These are phyloP conservation scores for Pseudococcus longispinus DNA, from an alignment of 2,888 invertebrate genomes.

Conservation along the genomic window DNA sequence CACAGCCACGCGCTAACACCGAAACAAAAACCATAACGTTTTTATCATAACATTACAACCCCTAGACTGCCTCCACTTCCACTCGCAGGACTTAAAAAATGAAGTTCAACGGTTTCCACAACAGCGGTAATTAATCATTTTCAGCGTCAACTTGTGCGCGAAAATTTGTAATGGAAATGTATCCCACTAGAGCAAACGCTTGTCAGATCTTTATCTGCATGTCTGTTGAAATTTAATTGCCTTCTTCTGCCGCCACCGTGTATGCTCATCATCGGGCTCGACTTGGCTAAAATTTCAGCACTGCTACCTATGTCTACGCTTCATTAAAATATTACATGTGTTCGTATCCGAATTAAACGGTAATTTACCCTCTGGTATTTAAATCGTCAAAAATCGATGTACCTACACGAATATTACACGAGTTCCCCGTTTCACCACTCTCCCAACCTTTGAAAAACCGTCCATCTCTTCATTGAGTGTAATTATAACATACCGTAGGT, in stretches of 20 bases:
- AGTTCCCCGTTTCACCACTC: not conserved
- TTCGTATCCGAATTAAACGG: not conserved
- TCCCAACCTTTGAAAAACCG: not conserved
- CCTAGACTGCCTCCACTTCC: not conserved
- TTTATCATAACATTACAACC: conserved; percentile 34
- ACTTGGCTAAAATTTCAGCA: not conserved
- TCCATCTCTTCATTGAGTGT: not conserved
- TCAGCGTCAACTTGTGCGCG: conserved; percentile 29
- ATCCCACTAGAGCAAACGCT: conserved; percentile 36
- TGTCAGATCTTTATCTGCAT: conserved; percentile 40
- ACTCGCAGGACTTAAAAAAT: conserved; percentile 18
- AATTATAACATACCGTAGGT: not conserved
- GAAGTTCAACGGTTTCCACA: conserved; percentile 32
- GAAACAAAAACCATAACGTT: conserved; percentile 37
- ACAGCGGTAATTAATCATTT: conserved; percentile 45
- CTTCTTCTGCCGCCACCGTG: conserved; percentile 2
- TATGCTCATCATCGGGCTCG: not conserved
- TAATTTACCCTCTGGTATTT: too few relatives aligned
- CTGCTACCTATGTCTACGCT: not conserved
- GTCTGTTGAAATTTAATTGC: conserved; percentile 43
- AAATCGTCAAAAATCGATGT: not conserved
- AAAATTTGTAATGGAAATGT: conserved; percentile 46
- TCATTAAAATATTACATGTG: not conserved
- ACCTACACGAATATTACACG: not conserved
- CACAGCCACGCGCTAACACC: not conserved